A percentile compares a stretch with the other conserved stretches of the same genome.
Evolutionary conservation across 2,797 vertebrate genomes (phyloP).

Genomic region (Sebastes trivittatus): DNA sequence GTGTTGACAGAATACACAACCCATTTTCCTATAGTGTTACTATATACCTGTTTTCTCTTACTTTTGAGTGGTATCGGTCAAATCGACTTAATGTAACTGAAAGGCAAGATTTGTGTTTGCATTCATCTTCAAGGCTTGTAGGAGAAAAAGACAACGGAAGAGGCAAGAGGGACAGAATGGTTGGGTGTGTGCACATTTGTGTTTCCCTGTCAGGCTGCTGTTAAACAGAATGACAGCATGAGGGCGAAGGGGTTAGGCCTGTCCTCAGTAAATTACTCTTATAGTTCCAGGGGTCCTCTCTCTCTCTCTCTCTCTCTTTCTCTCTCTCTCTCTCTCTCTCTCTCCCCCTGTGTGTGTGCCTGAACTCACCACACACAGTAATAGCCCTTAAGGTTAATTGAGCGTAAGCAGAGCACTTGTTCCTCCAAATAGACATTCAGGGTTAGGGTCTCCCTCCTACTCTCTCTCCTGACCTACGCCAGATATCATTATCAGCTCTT

Average conservation of each 20-base stretch:
- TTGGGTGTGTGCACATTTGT: constrained; percentile 19
- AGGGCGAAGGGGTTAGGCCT: constrained; percentile 34
- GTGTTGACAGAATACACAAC: background rate
- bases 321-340: background rate
- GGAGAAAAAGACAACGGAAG: background rate
- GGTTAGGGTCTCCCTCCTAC: constrained; percentile 56
- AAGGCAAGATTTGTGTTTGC: background rate
- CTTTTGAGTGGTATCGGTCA: background rate
- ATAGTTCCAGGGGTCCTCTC: constrained; percentile 13
- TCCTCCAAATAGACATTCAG: constrained; percentile 73
- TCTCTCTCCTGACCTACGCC: constrained; percentile 60
- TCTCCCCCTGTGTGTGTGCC: background rate
- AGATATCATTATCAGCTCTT: constrained; percentile 66
- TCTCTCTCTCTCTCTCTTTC: background rate
- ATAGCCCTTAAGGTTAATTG: constrained; percentile 81
- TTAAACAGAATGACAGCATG: constrained; percentile 55
- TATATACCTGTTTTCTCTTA: background rate
- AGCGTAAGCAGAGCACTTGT: constrained; percentile 75
- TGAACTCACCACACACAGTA: constrained; percentile 53
- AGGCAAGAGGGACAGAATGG: background rate
- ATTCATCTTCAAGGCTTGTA: background rate
- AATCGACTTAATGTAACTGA: background rate
- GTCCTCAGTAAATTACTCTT: constrained; percentile 67
- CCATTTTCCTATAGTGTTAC: background rate
- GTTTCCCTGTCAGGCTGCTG: constrained; percentile 47